Base-by-base conservation (phyloP, 2,797 vertebrate species). In the Botia almorhae region DNA sequence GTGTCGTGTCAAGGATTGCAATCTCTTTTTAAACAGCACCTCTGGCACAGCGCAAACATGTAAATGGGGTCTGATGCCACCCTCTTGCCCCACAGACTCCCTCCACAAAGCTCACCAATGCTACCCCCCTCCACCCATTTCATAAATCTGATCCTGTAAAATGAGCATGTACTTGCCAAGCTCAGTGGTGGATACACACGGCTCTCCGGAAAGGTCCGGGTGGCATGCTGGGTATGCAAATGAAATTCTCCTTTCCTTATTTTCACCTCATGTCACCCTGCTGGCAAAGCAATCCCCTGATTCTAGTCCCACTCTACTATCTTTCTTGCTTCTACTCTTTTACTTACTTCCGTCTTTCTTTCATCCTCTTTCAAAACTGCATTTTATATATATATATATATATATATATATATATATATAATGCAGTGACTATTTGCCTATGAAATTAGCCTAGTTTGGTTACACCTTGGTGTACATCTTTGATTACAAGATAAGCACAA, bases 211-310 rank as follows among this genome's bases (percentile, higher is more conserved):
- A 98, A 96, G 94, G 95, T 95, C 95, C 90, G 91, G 93, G 91
- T 90, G 94, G 94, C 96, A 95, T 95, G 95, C 96, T 97, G 96
- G 92, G 95, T 96, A 97, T 96, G 96, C 94, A 97, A 97, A 98
- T 99, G 93, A 96, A 93, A 87, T 93, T 94, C 91, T 91, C 89
- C 85, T 83, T 93, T 87, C 89, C 82, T 94, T 92, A 92, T 94
- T 94, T 94, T 93, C 94, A 95, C 94, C 92, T 94, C 92, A 90
- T 88, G 76, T 90, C 91, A 85, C 89, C 91, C 92, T 87, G 87
- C 90, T 91, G 91, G 83, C 56, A 82, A 82, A 81, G 85, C 74
- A 84, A 79, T 86, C 86, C 86, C 86, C 81, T 74, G 75, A 69
- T 84, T 81, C 83, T 86, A 84, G 86, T 84, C 89, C 91, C 89